A percentile compares a stretch with the other conserved stretches of the same genome.
Evolutionary conservation across 2,888 invertebrate genomes (phyloP).

Genomic region (Yponomeuta plumbellus): DNA sequence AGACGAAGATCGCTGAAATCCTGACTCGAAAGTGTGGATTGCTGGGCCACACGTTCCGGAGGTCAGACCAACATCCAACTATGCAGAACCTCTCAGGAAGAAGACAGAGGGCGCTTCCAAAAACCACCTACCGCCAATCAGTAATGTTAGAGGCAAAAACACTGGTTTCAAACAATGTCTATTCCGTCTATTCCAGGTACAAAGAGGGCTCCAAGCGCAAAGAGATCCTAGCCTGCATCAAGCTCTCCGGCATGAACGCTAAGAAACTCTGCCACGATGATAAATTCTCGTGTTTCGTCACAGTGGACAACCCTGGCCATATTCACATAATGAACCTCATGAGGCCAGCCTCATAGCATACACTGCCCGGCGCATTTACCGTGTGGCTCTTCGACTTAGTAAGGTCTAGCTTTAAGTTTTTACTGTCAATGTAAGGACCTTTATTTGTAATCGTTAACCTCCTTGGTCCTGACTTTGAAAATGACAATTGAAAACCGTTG

Average conservation of each 20-base stretch:
- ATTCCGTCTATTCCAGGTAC: conserved; percentile 39
- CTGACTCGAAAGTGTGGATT: too few relatives aligned
- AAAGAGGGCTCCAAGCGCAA: conserved; percentile 60
- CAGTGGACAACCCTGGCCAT: conserved; percentile 77
- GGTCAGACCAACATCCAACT: too few relatives aligned
- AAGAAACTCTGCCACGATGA: conserved; percentile 58
- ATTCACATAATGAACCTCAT: conserved; percentile 77
- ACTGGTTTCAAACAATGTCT: neutral
- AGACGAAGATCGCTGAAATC: too few relatives aligned
- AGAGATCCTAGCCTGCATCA: conserved; percentile 67
- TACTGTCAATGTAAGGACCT: neutral
- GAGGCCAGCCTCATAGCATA: conserved; percentile 39
- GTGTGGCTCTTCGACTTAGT: neutral
- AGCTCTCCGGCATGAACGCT: conserved; percentile 63
- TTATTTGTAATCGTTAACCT: neutral
- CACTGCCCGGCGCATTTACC: conserved; percentile 11
- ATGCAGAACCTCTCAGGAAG: too few relatives aligned
- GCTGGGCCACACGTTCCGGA: too few relatives aligned
- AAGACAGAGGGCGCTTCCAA: too few relatives aligned
- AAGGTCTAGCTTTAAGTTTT: neutral
- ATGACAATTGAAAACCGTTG: too few relatives aligned
- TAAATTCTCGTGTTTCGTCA: conserved; percentile 76
- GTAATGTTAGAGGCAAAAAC: too few relatives aligned
- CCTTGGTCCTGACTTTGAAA: too few relatives aligned
- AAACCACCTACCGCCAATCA: too few relatives aligned